Base-by-base conservation (phyloP, 1,140 invertebrate species). In the Portunus trituberculatus region DNA sequence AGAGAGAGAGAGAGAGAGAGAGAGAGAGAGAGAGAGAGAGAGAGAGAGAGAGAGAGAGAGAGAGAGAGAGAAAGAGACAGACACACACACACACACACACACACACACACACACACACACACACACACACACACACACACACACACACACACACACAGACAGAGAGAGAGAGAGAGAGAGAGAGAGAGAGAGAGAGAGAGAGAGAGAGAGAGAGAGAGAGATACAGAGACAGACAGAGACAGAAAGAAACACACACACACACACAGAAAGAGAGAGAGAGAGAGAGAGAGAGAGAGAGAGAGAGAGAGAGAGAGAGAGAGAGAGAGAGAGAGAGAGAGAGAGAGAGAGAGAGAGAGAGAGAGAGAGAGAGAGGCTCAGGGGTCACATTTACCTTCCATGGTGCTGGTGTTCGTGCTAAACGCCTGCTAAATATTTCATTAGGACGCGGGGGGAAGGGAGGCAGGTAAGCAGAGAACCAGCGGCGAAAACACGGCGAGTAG, bases 351-450 rank as follows among this genome's bases (percentile, higher is more conserved):
- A 84, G 83, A 52, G 20, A 59, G 20, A n/a, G 88, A 25, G n/a
- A 31, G 89, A 29, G 89, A 89, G 46, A 29, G 89, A 31, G 29
- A 29, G 31, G 16, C 52, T 76, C 93, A 45, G 45, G 93, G 93
- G 93, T 76, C 89, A 89, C 93, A 90, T 94, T 94, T 87, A n/a
- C 59, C 59, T 83, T 94, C 88, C 87, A 90, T 59, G 16, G 59
- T 48, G 87, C n/a, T 48, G 32, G 93, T 94, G 93, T 94, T 82
- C 93, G 93, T 28, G 93, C 93, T 94, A 94, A 94, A 94, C 93
- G 93, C 93, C 59, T 94, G 10, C 31, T 94, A 90, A 94, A 94
- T 94, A 94, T 94, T 94, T 90, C 88, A 94, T 29, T 28, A 16
- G 87, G 59, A 14, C n/a, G 12, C 88, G 20, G 32, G 52, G 52